phyloP scores from a whole-genome alignment of 2,797 vertebrate genomes.

The Telmatherina bonti region DNA sequence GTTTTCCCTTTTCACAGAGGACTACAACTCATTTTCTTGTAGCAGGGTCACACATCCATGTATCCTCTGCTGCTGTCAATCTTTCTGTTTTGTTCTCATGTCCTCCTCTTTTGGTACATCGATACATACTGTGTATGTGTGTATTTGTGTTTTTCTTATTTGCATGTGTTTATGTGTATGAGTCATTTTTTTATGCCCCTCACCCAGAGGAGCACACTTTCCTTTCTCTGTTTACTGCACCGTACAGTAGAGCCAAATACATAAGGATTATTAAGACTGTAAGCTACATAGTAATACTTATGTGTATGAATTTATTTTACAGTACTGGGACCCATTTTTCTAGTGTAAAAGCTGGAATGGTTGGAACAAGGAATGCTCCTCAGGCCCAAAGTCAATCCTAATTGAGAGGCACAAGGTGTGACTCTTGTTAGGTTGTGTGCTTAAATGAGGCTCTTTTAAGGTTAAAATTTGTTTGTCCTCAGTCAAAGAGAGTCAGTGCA shows the following conservation, averaged over 20 bases:
- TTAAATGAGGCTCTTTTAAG: neutral
- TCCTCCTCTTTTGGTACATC: constrained; percentile 26
- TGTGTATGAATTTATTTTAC: neutral
- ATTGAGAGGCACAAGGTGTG: neutral
- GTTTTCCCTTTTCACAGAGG: constrained; percentile 40
- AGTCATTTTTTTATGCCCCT: constrained; percentile 28
- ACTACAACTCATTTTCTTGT: constrained; percentile 53
- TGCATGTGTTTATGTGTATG: constrained; percentile 17
- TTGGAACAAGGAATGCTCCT: neutral
- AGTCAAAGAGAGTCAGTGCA: neutral
- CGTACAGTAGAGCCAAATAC: constrained; percentile 35
- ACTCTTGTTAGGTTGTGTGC: neutral
- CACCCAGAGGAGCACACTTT: constrained; percentile 20
- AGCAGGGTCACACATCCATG: constrained; percentile 51
- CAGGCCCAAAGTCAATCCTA: neutral
- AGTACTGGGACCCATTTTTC: neutral
- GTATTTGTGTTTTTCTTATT: constrained; percentile 23
- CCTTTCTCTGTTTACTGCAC: constrained; percentile 39
- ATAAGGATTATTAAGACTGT: constrained; percentile 44
- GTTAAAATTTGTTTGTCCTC: neutral
- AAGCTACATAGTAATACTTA: neutral
- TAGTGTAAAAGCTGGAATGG: neutral
- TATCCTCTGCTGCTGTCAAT: constrained; percentile 41
- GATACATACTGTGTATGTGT: constrained; percentile 1
- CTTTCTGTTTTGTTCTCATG: constrained; percentile 39